phyloP scores from a whole-genome alignment of 2,113 vertebrate species.

The Thermophis baileyi region DNA sequence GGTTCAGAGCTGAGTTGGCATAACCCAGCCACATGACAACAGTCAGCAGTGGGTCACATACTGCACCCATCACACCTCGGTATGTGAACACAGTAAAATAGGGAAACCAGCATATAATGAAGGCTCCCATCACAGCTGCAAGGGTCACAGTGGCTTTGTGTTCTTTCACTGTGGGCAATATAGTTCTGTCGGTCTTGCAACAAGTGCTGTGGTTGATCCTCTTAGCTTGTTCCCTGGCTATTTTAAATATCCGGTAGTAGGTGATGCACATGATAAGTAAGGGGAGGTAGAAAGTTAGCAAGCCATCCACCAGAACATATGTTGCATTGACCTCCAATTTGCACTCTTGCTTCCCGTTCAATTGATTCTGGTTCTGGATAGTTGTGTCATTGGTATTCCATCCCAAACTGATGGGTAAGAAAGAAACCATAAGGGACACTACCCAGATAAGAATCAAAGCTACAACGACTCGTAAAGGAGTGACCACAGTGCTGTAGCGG shows the following conservation, averaged over 20 bases:
- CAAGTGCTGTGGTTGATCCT: slow-evolving; percentile 75
- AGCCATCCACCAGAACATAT: slow-evolving; percentile 82
- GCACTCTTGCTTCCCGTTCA: slow-evolving; percentile 62
- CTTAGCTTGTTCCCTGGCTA: slow-evolving; percentile 87
- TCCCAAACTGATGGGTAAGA: slow-evolving; percentile 91
- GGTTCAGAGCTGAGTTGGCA: slow-evolving; percentile 90
- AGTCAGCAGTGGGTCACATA: slow-evolving; percentile 60
- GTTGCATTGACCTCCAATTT: slow-evolving; percentile 80
- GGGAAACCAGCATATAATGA: slow-evolving; percentile 91
- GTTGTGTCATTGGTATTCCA: slow-evolving; percentile 85
- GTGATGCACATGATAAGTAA: slow-evolving; percentile 88
- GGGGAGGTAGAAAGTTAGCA: slow-evolving; percentile 91
- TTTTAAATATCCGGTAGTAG: slow-evolving; percentile 87
- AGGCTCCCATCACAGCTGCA: slow-evolving; percentile 86
- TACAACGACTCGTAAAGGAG: slow-evolving; percentile 73
- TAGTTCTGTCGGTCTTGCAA: slow-evolving; percentile 61
- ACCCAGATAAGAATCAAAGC: slow-evolving; percentile 83
- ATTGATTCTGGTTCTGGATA: slow-evolving; percentile 69
- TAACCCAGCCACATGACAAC: slow-evolving; percentile 89
- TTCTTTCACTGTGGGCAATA: slow-evolving; percentile 72
- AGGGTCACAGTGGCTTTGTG: slow-evolving; percentile 92
- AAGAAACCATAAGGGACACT: slow-evolving; percentile 87
- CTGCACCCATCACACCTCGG: slow-evolving; percentile 68
- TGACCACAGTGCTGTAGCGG: slow-evolving; percentile 81
- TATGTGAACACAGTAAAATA: slow-evolving; percentile 87